Conservation (phyloP, 2,113 vertebrate species). For the Accipiter cooperii region DNA sequence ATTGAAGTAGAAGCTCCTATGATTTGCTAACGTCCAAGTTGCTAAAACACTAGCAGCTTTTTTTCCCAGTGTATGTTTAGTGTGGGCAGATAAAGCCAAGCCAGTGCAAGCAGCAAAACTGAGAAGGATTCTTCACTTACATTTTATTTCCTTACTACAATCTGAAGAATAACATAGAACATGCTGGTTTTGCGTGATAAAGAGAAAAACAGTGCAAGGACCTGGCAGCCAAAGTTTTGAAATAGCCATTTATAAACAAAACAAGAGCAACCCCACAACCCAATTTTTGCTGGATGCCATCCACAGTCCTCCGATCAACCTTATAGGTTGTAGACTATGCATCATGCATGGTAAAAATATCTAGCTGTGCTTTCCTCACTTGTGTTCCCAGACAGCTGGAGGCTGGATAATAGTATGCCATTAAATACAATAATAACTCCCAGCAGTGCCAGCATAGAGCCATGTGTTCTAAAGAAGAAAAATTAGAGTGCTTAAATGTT, state of each 20-base stretch:
- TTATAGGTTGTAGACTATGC: not conserved
- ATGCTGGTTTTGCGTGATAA: not conserved
- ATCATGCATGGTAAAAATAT: slow-evolving; percentile 7
- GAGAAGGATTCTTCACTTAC: not conserved
- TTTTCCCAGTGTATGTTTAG: not conserved
- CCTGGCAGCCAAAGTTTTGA: not conserved
- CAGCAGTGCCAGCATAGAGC: not conserved
- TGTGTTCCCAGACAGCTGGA: not conserved
- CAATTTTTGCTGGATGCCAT: not conserved
- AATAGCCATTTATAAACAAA: not conserved
- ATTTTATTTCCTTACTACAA: not conserved
- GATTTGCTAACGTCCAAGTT: not conserved
- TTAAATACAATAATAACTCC: slow-evolving; percentile 27
- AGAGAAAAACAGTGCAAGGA: not conserved
- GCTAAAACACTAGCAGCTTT: not conserved
- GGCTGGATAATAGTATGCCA: not conserved
- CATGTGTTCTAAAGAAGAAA: not conserved
- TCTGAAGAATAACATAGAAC: not conserved
- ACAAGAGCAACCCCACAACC: not conserved
- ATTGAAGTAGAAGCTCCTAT: not conserved
- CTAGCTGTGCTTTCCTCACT: not conserved
- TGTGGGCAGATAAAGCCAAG: not conserved
- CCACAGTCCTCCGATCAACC: not conserved
- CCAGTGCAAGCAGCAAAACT: not conserved
- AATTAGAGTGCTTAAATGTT: not conserved